Base-by-base conservation (phyloP, 2,797 vertebrate genomes). In the Ctenochaetus hawaiiensis region DNA sequence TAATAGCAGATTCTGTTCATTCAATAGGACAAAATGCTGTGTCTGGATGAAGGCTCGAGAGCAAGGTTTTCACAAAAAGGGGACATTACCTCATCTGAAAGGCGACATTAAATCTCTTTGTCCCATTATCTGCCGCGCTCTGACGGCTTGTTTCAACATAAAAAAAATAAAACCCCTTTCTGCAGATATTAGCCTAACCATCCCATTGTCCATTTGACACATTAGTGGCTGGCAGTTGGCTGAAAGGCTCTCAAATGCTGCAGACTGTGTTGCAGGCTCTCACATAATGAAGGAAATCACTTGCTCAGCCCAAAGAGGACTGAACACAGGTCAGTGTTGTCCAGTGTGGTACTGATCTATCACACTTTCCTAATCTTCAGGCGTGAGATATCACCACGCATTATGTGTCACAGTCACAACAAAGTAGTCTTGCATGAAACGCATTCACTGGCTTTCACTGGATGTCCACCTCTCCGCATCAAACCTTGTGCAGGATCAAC, bases 161-260 rank as follows among this genome's bases (percentile, higher is more conserved):
- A 80, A 70, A 77, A 81, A 84, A 85, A 80, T 72, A 77, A 81
- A 84, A 85, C 51, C 86, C 48, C 65, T 10, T 85, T 78, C 69
- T 80, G 80, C 73, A 69, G 51, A 82, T 90, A 92, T 82, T 74
- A 87, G 70, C 81, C 72, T 48, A 68, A 81, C 64, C 56, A 74
- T 75, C 65, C 75, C 77, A 80, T 85, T 90, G 82, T 89, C 83
- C 70, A 56, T 82, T 89, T 92, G 81, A 88, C 86, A 89, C 79
- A 87, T 87, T 80, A 87, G 88, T 82, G 72, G 72, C 74, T 80
- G 75, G 43, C 80, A 78, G 78, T 78, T 59, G 66, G 72, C 56
- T 75, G 83, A 83, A 84, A 86, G 72, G 79, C 83, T 85, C 74
- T 87, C 23, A 39, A 87, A 73, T 44, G 69, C 67, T 82, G 78